Conservation (phyloP, 2,797 vertebrate genomes). For the Phrynocephalus guinanensis region DNA sequence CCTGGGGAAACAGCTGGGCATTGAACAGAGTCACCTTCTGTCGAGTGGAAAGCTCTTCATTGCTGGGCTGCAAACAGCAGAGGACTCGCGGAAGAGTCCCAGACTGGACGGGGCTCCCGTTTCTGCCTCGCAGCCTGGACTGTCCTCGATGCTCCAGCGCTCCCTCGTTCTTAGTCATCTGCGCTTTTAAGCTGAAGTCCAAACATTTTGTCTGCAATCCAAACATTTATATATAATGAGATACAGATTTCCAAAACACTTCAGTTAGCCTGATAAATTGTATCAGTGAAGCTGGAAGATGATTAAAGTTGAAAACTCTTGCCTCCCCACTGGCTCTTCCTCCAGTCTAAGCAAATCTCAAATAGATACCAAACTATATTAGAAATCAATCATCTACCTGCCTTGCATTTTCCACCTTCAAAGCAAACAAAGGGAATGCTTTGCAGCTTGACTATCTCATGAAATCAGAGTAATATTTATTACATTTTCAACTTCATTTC, state of each 20-base stretch:
- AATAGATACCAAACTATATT: conserved; percentile 8
- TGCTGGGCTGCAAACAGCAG: background rate
- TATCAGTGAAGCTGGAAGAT: background rate
- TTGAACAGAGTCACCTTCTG: background rate
- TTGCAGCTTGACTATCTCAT: background rate
- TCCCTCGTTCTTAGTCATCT: background rate
- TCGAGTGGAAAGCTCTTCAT: background rate
- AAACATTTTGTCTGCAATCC: background rate
- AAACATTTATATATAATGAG: background rate
- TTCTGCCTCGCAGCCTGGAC: background rate
- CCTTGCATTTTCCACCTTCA: background rate
- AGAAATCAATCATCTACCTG: conserved; percentile 16
- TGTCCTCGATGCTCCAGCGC: background rate
- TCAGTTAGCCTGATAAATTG: background rate
- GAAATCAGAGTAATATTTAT: conserved; percentile 12
- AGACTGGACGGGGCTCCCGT: background rate
- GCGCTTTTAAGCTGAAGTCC: background rate
- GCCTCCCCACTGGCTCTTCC: background rate
- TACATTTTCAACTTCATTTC: conserved; percentile 11
- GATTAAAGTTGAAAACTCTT: background rate
- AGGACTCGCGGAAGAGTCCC: too few species aligned
- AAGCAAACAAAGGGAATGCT: background rate
- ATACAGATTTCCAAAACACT: background rate
- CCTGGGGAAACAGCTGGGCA: background rate
- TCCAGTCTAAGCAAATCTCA: background rate